Base-by-base conservation (phyloP, 2,888 invertebrate genomes). In the Lacanobia oleracea region DNA sequence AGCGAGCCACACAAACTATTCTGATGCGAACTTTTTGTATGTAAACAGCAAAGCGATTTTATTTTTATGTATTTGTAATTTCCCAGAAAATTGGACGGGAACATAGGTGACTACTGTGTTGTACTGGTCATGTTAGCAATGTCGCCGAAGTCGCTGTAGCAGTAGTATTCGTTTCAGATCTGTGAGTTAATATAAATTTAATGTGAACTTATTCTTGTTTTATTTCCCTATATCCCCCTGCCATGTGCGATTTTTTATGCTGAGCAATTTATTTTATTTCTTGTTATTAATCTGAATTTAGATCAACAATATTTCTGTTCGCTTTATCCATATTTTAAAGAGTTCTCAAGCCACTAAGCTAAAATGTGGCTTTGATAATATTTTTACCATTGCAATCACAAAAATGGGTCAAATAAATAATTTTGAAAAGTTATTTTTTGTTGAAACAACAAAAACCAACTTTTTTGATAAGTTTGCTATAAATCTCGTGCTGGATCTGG, bases 171-270 rank as follows among this genome's bases (percentile, higher is more conserved):
- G 89, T 93, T 91, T 91, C 94, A 93, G 94, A 93, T 95, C 95
- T 95, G 93, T 94, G 91, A 92, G 92, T 94, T 92, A 90, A 95
- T 95, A 96, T 96, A 96, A 95, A 94, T 93, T 95, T 95, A 94
- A 94, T 95, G 96, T 95, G 93, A 93, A 91, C 89, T 87, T 69
- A 93, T 91, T 92, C 93, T 95, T 93, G 95, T 96, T 95, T 96
- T 77, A 95, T 95, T 95, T 94, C 68, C 76, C 76, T 73, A 40
- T 33, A 33, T 48, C 73, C 88, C 88, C 78, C 63, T 89, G 89
- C 88, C 60, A 4, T 70, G 51, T 86, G 94, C 94, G 94, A 93
- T 89, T 87, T 86, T 63, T 59, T 75, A 68, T 79, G 84, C 86
- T 72, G 57, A 71, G 84, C 75, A 59, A 78, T 70, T 54, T 67